A percentile compares a stretch with the other conserved stretches of the same genome.
phyloP scores from a whole-genome alignment of 2,888 invertebrate genomes.

The Plebejus melissa region DNA sequence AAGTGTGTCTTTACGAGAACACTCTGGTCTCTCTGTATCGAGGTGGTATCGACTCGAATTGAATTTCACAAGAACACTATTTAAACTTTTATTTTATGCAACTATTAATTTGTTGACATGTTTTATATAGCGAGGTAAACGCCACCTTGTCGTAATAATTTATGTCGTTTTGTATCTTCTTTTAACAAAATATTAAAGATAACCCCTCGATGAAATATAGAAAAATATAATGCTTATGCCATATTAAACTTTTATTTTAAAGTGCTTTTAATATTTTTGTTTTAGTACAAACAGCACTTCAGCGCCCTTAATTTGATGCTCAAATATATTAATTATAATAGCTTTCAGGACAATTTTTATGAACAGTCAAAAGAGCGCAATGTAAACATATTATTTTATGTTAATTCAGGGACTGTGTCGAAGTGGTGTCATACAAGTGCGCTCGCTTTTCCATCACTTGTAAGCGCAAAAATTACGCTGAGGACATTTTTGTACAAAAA shows the following conservation, averaged over 20 bases:
- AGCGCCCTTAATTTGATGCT: background rate
- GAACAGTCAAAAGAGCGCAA: slow-evolving; percentile 13
- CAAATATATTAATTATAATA: background rate
- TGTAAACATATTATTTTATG: slow-evolving; percentile 1
- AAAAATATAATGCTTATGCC: too few relatives aligned
- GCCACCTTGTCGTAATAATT: background rate
- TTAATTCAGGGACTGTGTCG: slow-evolving; percentile 6
- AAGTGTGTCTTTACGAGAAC: slow-evolving; percentile 13
- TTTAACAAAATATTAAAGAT: too few relatives aligned
- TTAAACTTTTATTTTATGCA: background rate
- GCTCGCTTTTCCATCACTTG: slow-evolving; percentile 11
- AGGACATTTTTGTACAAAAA: background rate
- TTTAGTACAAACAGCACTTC: background rate
- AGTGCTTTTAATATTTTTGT: background rate
- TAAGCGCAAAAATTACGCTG: background rate
- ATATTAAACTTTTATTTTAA: background rate
- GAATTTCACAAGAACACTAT: slow-evolving; percentile 3
- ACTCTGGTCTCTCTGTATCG: background rate
- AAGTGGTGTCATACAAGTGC: slow-evolving; percentile 16
- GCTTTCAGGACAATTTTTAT: slow-evolving; percentile 1
- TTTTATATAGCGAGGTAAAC: background rate
- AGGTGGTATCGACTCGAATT: background rate
- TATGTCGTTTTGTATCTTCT: too few relatives aligned
- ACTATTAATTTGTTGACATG: slow-evolving; percentile 19
- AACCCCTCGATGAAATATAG: too few relatives aligned